Conservation (phyloP, 2,888 invertebrate genomes). For the Pemphredon lugubris region DNA sequence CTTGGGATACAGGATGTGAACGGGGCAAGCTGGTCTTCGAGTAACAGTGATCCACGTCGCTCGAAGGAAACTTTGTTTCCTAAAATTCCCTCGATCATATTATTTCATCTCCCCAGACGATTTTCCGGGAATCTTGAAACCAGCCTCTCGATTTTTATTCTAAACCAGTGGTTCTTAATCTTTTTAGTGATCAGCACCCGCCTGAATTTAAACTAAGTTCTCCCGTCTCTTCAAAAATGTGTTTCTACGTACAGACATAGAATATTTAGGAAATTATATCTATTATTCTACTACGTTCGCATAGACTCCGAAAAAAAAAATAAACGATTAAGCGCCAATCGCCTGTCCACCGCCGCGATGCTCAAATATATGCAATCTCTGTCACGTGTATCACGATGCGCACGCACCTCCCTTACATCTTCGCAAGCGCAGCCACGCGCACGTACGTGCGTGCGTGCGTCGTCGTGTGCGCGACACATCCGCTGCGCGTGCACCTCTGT, state of each 20-base stretch:
- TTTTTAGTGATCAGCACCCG: no score
- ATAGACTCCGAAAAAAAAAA: background rate
- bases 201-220: no score
- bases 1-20: constrained; percentile 8
- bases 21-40: background rate
- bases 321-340: background rate
- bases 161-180: no score
- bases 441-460: background rate
- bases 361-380: constrained; percentile 28
- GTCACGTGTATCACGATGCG: constrained; percentile 52
- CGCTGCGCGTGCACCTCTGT: background rate
- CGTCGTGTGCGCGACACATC: background rate
- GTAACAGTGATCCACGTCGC: no score
- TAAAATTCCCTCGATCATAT: no score
- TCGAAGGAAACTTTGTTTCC: no score
- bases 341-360: background rate
- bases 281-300: no score
- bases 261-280: no score
- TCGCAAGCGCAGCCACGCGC: background rate
- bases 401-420: background rate
- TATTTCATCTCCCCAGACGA: background rate
- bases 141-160: no score
- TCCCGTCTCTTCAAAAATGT: no score
- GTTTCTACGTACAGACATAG: no score
- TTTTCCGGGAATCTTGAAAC: no score